A percentile compares a stretch with the other conserved stretches of the same genome.
Conservation (phyloP, 2,888 invertebrate genomes). For the Eubasilissa splendida region DNA sequence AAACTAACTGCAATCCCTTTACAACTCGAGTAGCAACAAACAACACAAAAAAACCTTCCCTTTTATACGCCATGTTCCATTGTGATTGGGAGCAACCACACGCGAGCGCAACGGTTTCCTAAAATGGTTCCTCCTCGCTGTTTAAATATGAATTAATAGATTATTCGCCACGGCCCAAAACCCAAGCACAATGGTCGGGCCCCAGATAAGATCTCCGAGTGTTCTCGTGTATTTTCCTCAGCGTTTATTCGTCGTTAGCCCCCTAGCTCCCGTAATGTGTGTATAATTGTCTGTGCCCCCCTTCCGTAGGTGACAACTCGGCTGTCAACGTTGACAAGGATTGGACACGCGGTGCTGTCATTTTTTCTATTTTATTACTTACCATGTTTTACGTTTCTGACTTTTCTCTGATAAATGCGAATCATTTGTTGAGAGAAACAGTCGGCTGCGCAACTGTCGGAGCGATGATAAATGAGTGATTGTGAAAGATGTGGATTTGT, state of each 20-base stretch:
- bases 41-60: slow-evolving; percentile 10
- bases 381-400: not conserved
- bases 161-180: slow-evolving; percentile 41
- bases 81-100: slow-evolving; percentile 23
- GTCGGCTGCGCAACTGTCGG: no score
- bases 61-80: slow-evolving; percentile 7
- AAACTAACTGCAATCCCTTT: not conserved
- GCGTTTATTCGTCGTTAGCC: slow-evolving; percentile 20
- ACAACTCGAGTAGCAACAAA: slow-evolving; percentile 1
- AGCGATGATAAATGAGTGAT: no score
- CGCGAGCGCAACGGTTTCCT: slow-evolving; percentile 37
- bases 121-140: slow-evolving; percentile 44
- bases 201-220: slow-evolving; percentile 18
- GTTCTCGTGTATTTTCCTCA: slow-evolving; percentile 6
- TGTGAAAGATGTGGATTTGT: not conserved
- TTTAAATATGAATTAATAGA: slow-evolving; percentile 50
- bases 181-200: slow-evolving; percentile 34
- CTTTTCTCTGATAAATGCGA: slow-evolving; percentile 17
- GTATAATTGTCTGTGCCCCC: slow-evolving; percentile 39
- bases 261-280: slow-evolving; percentile 36
- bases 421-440: not conserved
- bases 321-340: slow-evolving; percentile 38
- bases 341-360: slow-evolving; percentile 15
- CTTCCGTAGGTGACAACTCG: slow-evolving; percentile 33
- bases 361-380: not conserved